These are phyloP conservation scores for Lucilia sericata DNA, from an alignment of 1,140 invertebrate genomes.

Conservation along the genomic window DNA sequence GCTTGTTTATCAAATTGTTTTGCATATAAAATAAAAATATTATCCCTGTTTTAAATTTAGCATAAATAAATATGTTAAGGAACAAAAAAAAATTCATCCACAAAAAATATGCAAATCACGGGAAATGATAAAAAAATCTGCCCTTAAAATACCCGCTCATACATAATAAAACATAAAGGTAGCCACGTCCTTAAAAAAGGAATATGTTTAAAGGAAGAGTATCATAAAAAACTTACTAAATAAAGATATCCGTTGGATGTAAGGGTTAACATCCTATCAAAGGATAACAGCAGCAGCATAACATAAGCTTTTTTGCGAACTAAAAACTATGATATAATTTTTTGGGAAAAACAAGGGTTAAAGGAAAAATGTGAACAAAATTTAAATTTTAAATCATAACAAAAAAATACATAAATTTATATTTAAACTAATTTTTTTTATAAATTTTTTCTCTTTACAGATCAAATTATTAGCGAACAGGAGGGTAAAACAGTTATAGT, in stretches of 20 bases:
- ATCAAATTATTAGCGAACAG: constrained; percentile 62
- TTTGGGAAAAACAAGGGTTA: too few relatives aligned
- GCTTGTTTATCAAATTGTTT: constrained; percentile 5
- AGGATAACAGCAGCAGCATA: neutral
- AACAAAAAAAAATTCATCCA: neutral
- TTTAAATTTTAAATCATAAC: neutral
- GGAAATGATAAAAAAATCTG: neutral
- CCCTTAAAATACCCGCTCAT: neutral
- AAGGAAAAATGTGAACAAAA: neutral
- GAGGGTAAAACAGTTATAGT: constrained; percentile 78
- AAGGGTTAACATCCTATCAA: constrained; percentile 10
- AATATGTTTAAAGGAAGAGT: neutral
- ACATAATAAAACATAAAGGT: constrained; percentile 7
- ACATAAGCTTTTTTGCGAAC: too few relatives aligned
- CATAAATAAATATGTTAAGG: neutral
- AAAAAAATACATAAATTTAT: neutral
- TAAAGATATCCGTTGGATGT: neutral
- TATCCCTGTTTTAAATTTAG: constrained; percentile 31
- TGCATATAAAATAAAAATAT: constrained; percentile 38
- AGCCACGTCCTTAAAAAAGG: neutral
- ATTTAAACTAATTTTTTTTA: neutral
- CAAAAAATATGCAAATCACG: constrained; percentile 34
- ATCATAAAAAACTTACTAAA: neutral
- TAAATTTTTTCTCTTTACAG: constrained; percentile 48
- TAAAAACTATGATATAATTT: too few relatives aligned